Conservation (phyloP, 2,797 vertebrate genomes). For the Cetoscarus ocellatus region DNA sequence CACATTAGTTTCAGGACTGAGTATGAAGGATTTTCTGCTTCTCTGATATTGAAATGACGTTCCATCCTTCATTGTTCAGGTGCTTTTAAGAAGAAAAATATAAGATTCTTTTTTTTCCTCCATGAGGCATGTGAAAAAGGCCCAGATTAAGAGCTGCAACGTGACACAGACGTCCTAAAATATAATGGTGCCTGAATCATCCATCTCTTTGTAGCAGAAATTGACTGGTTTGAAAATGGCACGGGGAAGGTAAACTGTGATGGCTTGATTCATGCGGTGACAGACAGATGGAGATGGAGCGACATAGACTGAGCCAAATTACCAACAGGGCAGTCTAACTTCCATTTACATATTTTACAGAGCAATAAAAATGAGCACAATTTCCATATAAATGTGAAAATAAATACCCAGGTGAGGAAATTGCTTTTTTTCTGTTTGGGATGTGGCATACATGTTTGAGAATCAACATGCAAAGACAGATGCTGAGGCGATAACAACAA, state of each 20-base stretch:
- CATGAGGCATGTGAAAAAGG: background rate
- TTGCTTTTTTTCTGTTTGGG: slow-evolving; percentile 9
- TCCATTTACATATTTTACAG: slow-evolving; percentile 52
- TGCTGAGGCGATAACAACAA: slow-evolving; percentile 23
- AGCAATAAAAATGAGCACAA: slow-evolving; percentile 43
- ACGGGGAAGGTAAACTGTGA: slow-evolving; percentile 46
- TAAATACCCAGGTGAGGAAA: slow-evolving; percentile 35
- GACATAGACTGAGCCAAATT: slow-evolving; percentile 37
- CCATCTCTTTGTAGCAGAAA: slow-evolving; percentile 39
- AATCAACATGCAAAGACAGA: slow-evolving; percentile 50
- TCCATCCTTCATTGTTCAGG: slow-evolving; percentile 15
- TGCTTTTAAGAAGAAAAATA: slow-evolving; percentile 23
- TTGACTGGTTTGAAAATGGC: slow-evolving; percentile 36
- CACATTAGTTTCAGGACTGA: slow-evolving; percentile 12
- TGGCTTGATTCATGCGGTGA: slow-evolving; percentile 34
- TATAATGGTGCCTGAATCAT: slow-evolving; percentile 31
- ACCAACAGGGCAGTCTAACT: slow-evolving; percentile 41
- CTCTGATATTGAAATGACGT: slow-evolving; percentile 28
- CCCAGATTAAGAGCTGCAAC: slow-evolving; percentile 9
- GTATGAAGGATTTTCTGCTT: slow-evolving; percentile 11
- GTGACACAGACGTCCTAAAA: slow-evolving; percentile 30
- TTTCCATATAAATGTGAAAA: slow-evolving; percentile 53
- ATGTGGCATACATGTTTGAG: slow-evolving; percentile 22
- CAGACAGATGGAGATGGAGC: slow-evolving; percentile 54
- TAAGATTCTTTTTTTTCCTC: background rate